Conservation (phyloP, 2,797 vertebrate genomes). For the Gambelia wislizenii region DNA sequence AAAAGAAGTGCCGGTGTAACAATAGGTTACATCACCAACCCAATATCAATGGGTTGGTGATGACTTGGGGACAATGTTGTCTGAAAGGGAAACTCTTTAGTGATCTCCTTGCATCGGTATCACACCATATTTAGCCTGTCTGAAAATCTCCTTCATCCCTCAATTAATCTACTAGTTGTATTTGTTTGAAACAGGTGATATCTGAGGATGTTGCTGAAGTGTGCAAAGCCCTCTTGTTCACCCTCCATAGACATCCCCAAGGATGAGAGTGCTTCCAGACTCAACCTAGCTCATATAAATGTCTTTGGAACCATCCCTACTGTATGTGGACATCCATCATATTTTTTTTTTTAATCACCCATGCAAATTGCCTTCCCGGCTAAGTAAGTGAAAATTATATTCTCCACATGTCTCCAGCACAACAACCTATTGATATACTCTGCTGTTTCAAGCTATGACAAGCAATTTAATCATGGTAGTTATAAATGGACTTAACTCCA, state of each 20-base stretch:
- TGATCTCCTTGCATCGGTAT: no score
- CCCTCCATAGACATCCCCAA: neutral
- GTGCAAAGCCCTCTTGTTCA: neutral
- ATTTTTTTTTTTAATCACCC: constrained; percentile 2
- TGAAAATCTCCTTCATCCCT: no score
- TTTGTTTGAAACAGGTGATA: neutral
- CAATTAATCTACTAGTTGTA: neutral
- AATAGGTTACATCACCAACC: no score
- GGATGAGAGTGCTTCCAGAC: neutral
- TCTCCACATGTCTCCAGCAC: constrained; percentile 11
- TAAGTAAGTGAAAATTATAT: neutral
- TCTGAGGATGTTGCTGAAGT: neutral
- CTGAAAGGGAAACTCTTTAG: no score
- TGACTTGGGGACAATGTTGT: no score
- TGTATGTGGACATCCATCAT: neutral
- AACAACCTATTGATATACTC: neutral
- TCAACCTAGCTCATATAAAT: neutral
- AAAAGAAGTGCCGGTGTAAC: no score
- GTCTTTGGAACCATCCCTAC: neutral
- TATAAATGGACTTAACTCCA: constrained; percentile 49
- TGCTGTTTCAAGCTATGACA: neutral
- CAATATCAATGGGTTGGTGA: no score
- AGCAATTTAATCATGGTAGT: constrained; percentile 42
- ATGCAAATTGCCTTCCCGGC: constrained; percentile 17
- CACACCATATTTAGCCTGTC: no score